phyloP scores from a whole-genome alignment of 2,797 vertebrate species.

The Aldrovandia affinis region DNA sequence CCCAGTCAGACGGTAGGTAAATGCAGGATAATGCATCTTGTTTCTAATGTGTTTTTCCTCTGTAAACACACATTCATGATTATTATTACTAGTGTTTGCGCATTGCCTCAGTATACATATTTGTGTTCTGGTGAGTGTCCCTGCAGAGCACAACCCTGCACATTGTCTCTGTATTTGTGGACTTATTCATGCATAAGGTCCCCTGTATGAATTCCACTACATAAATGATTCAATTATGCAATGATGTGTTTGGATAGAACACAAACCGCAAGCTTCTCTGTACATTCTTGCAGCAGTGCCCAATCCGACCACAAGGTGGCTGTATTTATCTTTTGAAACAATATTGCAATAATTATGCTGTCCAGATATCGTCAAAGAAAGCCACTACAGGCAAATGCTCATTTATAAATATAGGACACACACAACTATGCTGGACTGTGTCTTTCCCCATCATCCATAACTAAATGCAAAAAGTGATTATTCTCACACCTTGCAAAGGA shows the following conservation, averaged over 20 bases:
- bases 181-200: too few relatives aligned
- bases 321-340: constrained; percentile 1
- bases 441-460: neutral
- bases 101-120: too few relatives aligned
- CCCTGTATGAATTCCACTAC: too few relatives aligned
- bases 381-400: neutral
- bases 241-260: neutral
- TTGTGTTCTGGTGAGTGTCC: too few relatives aligned
- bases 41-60: too few relatives aligned
- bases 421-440: neutral
- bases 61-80: too few relatives aligned
- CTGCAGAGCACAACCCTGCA: too few relatives aligned
- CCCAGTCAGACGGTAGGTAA: too few relatives aligned
- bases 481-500: neutral
- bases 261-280: neutral
- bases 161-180: too few relatives aligned
- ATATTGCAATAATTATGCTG: neutral
- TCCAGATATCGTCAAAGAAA: neutral
- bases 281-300: neutral
- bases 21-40: too few relatives aligned
- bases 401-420: neutral
- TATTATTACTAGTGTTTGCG: too few relatives aligned
- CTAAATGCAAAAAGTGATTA: neutral
- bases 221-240: too few relatives aligned
- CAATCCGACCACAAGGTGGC: neutral